A percentile compares a stretch with the other conserved stretches of the same genome.
Conservation (phyloP, 2,888 invertebrate species). For the Diploptera punctata region DNA sequence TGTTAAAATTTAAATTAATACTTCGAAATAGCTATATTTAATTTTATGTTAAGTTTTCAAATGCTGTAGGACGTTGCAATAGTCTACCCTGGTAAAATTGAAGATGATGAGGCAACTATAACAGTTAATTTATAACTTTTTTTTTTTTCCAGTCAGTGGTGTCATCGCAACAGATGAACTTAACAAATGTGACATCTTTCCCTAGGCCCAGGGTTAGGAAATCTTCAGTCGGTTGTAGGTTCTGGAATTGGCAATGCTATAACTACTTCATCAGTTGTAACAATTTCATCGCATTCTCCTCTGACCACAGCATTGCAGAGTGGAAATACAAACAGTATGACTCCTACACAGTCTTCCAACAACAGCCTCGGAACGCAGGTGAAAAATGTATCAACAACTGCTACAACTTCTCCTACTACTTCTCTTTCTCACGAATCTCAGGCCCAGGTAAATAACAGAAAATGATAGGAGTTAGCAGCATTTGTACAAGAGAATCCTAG, state of each 20-base stretch:
- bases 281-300: constrained; percentile 29
- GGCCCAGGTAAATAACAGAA: too few relatives aligned
- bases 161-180: neutral
- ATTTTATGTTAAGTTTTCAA: too few relatives aligned
- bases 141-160: constrained; percentile 20
- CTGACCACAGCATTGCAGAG: constrained; percentile 32
- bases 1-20: too few relatives aligned
- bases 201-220: constrained; percentile 22
- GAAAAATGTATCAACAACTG: constrained; percentile 20
- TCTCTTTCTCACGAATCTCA: constrained; percentile 1
- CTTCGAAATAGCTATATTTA: too few relatives aligned
- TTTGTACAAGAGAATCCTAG: too few relatives aligned
- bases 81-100: too few relatives aligned
- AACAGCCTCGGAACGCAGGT: constrained; percentile 24
- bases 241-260: constrained; percentile 13
- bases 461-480: too few relatives aligned
- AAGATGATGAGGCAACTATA: too few relatives aligned
- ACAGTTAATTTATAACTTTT: too few relatives aligned
- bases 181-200: constrained; percentile 12
- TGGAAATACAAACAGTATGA: constrained; percentile 23
- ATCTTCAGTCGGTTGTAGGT: constrained; percentile 34
- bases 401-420: neutral
- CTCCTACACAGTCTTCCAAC: constrained; percentile 14
- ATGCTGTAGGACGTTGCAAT: too few relatives aligned
- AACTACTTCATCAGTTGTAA: constrained; percentile 27